Base-by-base conservation (phyloP, 2,888 invertebrate species). In the Eucera pruinosa region DNA sequence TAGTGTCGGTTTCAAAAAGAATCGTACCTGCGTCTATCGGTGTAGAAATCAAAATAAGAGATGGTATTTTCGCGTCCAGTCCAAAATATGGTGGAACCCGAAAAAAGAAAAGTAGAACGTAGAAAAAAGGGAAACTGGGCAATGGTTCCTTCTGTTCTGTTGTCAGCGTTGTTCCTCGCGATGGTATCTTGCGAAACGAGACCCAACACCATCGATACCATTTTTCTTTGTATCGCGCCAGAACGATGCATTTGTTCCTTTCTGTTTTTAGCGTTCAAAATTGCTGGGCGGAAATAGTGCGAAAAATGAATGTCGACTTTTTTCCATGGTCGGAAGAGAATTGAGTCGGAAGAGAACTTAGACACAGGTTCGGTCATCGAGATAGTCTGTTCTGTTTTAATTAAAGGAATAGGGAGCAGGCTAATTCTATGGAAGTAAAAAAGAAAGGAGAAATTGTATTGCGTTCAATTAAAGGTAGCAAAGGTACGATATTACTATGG, bases 171-270 rank as follows among this genome's bases (percentile, higher is more conserved):
- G 78, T 78, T 78, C 64, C 74, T 78, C 74, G 57, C 78, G 77
- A 68, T 68, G 54, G 65, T 81, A 81, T 81, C 68, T 70, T 68
- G 62, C 71, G 69, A 64, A 66, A 81, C 82, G 48, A 43, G 67
- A 60, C 33, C 65, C 57, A 58, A 66, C 55, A 33, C 43, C 48
- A 47, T 65, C 75, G 75, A 78, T 67, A 78, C 66, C n/a, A n/a
- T 72, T 79, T 79, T 78, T 70, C 60, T 60, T 25, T 33, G 61
- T 79, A 65, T 64, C 62, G 43, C 41, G 45, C 43, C 55, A 36
- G 48, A 33, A 39, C 47, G 45, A 39, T 62, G 47, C 60, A 68
- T 78, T 74, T 64, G 47, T 47, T 55, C 58, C 33, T 48, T 39
- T 41, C 57, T 65, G 69, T 82, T 72, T 66, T 72, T 61, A 47